A percentile compares a stretch with the other conserved stretches of the same genome.
These are phyloP conservation scores for Sardina pilchardus DNA, from an alignment of 2,113 vertebrate genomes.

Conservation along the genomic window DNA sequence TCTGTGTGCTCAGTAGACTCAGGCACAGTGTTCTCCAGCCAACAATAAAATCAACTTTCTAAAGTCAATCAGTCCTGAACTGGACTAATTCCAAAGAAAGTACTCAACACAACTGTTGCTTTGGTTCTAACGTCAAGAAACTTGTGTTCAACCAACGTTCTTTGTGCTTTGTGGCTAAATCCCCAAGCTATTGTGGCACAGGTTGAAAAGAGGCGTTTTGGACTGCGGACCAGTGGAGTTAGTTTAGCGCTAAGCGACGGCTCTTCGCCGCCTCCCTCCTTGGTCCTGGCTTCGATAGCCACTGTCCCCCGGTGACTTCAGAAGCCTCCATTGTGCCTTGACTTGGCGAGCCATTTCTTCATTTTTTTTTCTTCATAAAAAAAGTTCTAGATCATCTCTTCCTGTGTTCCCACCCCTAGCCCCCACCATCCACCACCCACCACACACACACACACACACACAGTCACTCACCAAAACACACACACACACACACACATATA, in stretches of 20 bases:
- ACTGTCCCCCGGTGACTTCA: background rate
- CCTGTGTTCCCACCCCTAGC: background rate
- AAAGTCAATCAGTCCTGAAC: background rate
- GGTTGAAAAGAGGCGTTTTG: conserved; percentile 13
- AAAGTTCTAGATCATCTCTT: conserved; percentile 25
- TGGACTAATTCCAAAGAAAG: background rate
- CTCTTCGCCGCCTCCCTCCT: background rate
- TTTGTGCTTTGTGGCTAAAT: background rate
- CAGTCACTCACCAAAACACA: background rate
- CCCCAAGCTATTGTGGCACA: background rate
- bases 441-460: background rate
- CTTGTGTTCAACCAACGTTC: background rate
- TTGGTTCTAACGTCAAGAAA: background rate
- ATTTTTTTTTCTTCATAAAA: background rate
- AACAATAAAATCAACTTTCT: background rate
- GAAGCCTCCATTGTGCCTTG: conserved; percentile 9
- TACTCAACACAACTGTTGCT: background rate
- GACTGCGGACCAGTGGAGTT: background rate
- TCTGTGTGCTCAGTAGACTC: background rate
- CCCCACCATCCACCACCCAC: background rate
- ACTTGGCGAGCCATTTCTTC: background rate
- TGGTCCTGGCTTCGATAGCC: background rate
- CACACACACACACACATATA: background rate
- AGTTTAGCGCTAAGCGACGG: background rate
- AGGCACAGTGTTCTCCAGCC: too few relatives aligned